Base-by-base conservation (phyloP, 2,888 invertebrate species). In the Cotesia congregata region DNA sequence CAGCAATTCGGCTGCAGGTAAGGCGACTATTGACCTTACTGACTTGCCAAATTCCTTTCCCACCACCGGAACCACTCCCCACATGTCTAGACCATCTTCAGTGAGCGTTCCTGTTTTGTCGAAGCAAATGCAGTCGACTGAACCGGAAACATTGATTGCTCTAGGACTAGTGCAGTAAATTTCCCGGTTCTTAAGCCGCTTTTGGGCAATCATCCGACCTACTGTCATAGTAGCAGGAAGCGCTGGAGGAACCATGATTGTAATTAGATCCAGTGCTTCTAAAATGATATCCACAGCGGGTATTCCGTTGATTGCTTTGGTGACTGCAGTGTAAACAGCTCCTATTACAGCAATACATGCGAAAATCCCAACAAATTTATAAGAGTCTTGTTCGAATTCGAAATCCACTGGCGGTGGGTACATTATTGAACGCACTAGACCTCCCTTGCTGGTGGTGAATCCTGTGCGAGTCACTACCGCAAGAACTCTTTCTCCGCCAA, bases 91-190 rank as follows among this genome's bases (percentile, higher is more conserved):
- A 0, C 98, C 98, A 88, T 98, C 98, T 89, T 98, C 98, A 0
- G 98, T 98, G 78, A 98, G 89, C 0, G 98, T 98, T 12, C 98
- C 98, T 15, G 98, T 98, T 95, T 97, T 97, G 88, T 97, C 97
- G 87, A 97, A 97, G 86, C 97, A 97, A 74, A 97, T 94, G 83
- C 96, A 96, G 90, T 97, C 94, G 50, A 97, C 92, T 0, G 96
- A 95, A 0, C 97, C 98, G 79, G 97, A 95, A 20, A 98, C 96
- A 86, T 98, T 98, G 81, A 98, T 98, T 0, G 96, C 94, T 9
- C 97, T 91, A 0, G 98, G 98, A 84, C 97, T 97, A 81, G 98
- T 97, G 86, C 98, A 98, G 86, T 95, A 96, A 75, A 98, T 95
- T 70, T 94, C 90, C 68, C 94, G 94, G 61, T 92, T 92, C 87